These are phyloP conservation scores for Acleris holmiana DNA, from an alignment of 2,888 invertebrate species.

Conservation along the genomic window DNA sequence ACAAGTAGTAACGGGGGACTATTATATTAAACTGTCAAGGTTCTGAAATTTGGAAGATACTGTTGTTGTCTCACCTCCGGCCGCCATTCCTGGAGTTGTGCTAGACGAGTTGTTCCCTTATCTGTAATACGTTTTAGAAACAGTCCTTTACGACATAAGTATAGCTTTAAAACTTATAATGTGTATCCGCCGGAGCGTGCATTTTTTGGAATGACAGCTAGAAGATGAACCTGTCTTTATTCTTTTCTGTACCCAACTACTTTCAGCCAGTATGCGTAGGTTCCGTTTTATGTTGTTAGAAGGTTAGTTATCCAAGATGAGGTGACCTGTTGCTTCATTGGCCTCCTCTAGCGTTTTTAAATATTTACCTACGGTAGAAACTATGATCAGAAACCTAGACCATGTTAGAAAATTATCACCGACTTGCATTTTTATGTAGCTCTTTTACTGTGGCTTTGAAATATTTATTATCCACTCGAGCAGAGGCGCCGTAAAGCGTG, in stretches of 20 bases:
- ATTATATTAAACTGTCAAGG: no score
- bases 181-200: conserved; percentile 47
- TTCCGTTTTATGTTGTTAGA: background rate
- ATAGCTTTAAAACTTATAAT: conserved; percentile 12
- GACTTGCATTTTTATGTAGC: no score
- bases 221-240: conserved; percentile 36
- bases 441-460: no score
- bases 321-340: no score
- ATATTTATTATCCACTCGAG: no score
- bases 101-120: conserved; percentile 52
- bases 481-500: no score
- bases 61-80: conserved; percentile 41
- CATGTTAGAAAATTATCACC: no score
- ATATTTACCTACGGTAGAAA: no score
- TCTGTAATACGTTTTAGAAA: conserved; percentile 48
- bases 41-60: no score
- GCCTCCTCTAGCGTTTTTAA: no score
- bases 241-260: conserved; percentile 19
- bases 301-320: background rate
- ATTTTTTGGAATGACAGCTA: conserved; percentile 61
- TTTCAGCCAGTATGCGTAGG: conserved; percentile 27
- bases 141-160: conserved; percentile 52
- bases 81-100: conserved; percentile 43
- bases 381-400: no score
- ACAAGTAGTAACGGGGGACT: no score